Conservation (phyloP, 2,888 invertebrate genomes). For the Dexiosoma caninum region DNA sequence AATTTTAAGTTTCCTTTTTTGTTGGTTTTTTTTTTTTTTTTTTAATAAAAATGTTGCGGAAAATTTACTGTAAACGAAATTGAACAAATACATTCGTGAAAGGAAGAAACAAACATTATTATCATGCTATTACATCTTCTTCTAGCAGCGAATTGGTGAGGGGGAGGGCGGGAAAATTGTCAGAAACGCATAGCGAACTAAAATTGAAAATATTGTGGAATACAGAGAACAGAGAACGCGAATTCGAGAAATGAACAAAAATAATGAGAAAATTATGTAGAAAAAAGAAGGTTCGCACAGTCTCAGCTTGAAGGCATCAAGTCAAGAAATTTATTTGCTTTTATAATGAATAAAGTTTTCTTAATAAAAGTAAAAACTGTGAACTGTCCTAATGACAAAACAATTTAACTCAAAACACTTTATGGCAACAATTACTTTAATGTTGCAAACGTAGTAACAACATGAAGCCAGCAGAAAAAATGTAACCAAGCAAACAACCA, state of each 20-base stretch:
- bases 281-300: constrained; percentile 7
- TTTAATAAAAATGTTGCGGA: neutral
- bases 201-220: neutral
- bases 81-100: neutral
- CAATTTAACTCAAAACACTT: constrained; percentile 50
- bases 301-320: neutral
- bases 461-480: neutral
- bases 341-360: neutral
- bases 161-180: neutral
- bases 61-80: neutral
- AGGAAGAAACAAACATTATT: constrained; percentile 8
- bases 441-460: constrained; percentile 1
- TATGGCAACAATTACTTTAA: constrained; percentile 48
- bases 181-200: neutral
- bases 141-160: too few species aligned
- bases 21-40: too few species aligned
- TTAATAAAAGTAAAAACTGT: neutral
- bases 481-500: neutral
- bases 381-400: constrained; percentile 26
- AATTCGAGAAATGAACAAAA: neutral
- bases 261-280: neutral
- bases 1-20: constrained; percentile 8
- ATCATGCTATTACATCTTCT: constrained; percentile 25
- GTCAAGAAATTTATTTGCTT: neutral
- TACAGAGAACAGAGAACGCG: neutral